These are phyloP conservation scores for Nomada hirtipes DNA, from an alignment of 2,888 invertebrate species.

Conservation along the genomic window DNA sequence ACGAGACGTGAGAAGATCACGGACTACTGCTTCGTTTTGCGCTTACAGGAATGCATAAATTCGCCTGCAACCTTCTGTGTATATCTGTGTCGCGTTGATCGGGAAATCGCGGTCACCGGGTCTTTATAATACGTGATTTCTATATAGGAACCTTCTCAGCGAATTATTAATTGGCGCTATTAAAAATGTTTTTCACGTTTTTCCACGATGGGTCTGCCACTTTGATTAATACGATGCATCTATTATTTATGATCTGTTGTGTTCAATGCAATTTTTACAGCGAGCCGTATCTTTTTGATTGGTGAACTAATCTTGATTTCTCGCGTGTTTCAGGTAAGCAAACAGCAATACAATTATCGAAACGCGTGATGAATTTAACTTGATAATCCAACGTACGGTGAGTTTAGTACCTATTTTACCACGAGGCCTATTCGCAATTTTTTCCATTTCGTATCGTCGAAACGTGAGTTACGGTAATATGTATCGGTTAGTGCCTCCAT, in stretches of 20 bases:
- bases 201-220: constrained; percentile 1
- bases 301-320: background rate
- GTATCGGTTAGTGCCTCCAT: constrained; percentile 37
- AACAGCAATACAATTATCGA: constrained; percentile 3
- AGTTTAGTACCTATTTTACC: constrained; percentile 37
- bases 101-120: constrained; percentile 35
- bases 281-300: no score
- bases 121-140: no score
- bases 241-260: background rate
- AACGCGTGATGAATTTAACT: background rate
- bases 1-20: constrained; percentile 24
- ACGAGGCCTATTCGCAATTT: background rate
- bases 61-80: background rate
- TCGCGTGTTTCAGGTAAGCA: constrained; percentile 48
- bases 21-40: constrained; percentile 6
- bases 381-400: constrained; percentile 34
- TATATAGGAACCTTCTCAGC: constrained; percentile 36
- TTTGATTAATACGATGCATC: no score
- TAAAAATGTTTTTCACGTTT: constrained; percentile 36
- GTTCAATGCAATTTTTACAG: no score
- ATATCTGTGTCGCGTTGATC: constrained; percentile 16
- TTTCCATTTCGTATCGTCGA: constrained; percentile 8
- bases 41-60: constrained; percentile 11
- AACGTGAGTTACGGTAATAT: constrained; percentile 37
- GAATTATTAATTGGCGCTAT: constrained; percentile 48